A percentile compares a stretch with the other conserved stretches of the same genome.
Evolutionary conservation across 1,140 invertebrate species (phyloP).

Genomic region (Lucilia sericata): DNA sequence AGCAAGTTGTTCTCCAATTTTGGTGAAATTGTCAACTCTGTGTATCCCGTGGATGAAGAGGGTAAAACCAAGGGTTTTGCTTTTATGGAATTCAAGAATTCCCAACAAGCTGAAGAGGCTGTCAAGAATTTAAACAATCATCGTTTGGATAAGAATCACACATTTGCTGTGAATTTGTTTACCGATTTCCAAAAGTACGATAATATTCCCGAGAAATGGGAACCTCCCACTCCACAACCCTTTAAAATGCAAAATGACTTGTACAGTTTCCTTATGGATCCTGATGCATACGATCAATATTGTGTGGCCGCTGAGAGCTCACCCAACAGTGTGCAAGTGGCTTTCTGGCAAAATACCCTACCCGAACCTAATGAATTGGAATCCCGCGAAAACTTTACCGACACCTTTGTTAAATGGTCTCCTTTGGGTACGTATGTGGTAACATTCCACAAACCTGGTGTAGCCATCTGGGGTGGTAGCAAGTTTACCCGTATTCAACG

Average conservation of each 20-base stretch:
- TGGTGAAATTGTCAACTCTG: constrained; percentile 90
- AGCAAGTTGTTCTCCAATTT: constrained; percentile 93
- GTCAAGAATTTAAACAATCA: constrained; percentile 90
- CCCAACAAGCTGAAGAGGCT: constrained; percentile 85
- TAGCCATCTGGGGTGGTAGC: constrained; percentile 96
- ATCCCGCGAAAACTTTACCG: constrained; percentile 77
- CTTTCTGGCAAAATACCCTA: constrained; percentile 91
- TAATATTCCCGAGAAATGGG: constrained; percentile 93
- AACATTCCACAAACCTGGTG: constrained; percentile 95
- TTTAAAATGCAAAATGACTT: constrained; percentile 92
- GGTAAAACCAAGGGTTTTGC: constrained; percentile 93
- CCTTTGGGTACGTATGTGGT: constrained; percentile 95
- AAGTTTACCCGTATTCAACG: constrained; percentile 92
- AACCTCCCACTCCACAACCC: constrained; percentile 85
- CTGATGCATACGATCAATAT: constrained; percentile 96
- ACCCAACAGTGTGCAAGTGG: constrained; percentile 76
- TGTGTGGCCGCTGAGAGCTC: constrained; percentile 87
- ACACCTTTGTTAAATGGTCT: constrained; percentile 97
- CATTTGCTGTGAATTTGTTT: constrained; percentile 95
- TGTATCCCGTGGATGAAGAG: constrained; percentile 87
- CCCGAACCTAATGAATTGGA: constrained; percentile 87
- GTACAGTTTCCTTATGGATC: constrained; percentile 91
- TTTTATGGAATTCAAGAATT: constrained; percentile 91
- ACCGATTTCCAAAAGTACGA: constrained; percentile 96
- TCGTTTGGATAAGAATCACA: constrained; percentile 96